Base-by-base conservation (phyloP, 2,113 vertebrate species). In the Embiotoca jacksoni region DNA sequence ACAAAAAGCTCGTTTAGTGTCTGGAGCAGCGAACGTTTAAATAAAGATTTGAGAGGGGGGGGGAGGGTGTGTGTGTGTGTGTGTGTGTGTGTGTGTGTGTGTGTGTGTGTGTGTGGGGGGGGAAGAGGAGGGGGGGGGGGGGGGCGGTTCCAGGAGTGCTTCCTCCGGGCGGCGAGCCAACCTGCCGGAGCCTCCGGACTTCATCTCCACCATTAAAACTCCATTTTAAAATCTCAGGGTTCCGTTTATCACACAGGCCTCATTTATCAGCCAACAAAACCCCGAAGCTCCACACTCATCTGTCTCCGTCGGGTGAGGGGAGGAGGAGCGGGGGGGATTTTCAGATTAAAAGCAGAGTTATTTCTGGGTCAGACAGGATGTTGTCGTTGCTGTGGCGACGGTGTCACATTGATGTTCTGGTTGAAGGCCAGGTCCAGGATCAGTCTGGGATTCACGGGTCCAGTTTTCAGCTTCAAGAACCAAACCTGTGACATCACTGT, bases 201-300 rank as follows among this genome's bases (percentile, higher is more conserved):
- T 59, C 72, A 71, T 70, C 72, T 70, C 59, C 6, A 53, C 46
- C 66, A 75, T 81, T 71, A 81, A 69, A 75, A 64, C n/a, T 75
- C 44, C 64, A 75, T 75, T 53, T 81, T 37, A 59, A 35, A 50
- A 23, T 46, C 49, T 13, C 15, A 15, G 30, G 69, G 32, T 13
- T 74, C 7, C 23, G 0, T 69, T 69, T 57, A 63, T 47, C 32
- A 36, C 31, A 7, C 16, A 62, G 23, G 23, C 23, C 23, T 23
- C 23, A 23, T 23, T 23, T 23, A 23, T 23, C 23, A 23, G 23
- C 23, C 23, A 23, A 23, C 23, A 23, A 23, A 23, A 1, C 3
- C 1, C 53, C 23, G 23, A 23, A 23, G 23, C 23, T 23, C 23
- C 23, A 23, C 23, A 23, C 23, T 23, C 23, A 23, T 23, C 23